Percentiles rank a stretch among this genome's conserved stretches.
Evolutionary conservation across 2,888 invertebrate genomes (phyloP).

Genomic region (Andrena hattorfiana): DNA sequence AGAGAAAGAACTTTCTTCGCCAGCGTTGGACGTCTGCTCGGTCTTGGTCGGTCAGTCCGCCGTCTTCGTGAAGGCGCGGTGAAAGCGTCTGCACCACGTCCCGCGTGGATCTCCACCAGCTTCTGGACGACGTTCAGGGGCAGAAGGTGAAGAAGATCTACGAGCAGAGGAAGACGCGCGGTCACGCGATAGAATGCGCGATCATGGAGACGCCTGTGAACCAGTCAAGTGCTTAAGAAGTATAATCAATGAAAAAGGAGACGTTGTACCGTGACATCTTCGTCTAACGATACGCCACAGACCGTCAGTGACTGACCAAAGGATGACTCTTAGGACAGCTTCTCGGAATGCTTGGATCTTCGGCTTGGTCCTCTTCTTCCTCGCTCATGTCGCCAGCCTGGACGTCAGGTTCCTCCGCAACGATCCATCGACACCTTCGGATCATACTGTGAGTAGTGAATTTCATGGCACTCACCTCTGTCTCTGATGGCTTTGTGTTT

Average conservation of each 20-base stretch:
- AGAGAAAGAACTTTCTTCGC: conserved; percentile 81
- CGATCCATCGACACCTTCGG: neutral
- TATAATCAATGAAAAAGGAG: conserved; percentile 30
- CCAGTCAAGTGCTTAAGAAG: conserved; percentile 36
- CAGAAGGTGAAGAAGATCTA: conserved; percentile 23
- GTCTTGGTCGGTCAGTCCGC: conserved; percentile 70
- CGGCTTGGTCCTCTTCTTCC: conserved; percentile 30
- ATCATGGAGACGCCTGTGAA: conserved; percentile 38
- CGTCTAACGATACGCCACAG: neutral
- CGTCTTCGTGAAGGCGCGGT: conserved; percentile 76
- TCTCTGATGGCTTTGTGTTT: too few species aligned
- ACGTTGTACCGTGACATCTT: conserved; percentile 26
- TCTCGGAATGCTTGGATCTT: conserved; percentile 18
- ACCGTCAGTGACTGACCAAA: conserved; percentile 22
- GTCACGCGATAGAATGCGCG: conserved; percentile 24
- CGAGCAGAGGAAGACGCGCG: neutral
- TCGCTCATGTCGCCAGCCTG: conserved; percentile 15
- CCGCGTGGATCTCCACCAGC: conserved; percentile 58
- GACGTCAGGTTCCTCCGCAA: conserved; percentile 8
- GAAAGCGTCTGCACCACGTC: conserved; percentile 72
- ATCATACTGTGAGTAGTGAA: conserved; percentile 41
- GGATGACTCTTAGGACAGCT: conserved; percentile 46
- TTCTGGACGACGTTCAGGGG: conserved; percentile 43
- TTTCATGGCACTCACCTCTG: neutral
- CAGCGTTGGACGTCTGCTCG: conserved; percentile 68